Evolutionary conservation across 2,113 vertebrate species (phyloP).

Genomic region (Lophochroa leadbeateri): DNA sequence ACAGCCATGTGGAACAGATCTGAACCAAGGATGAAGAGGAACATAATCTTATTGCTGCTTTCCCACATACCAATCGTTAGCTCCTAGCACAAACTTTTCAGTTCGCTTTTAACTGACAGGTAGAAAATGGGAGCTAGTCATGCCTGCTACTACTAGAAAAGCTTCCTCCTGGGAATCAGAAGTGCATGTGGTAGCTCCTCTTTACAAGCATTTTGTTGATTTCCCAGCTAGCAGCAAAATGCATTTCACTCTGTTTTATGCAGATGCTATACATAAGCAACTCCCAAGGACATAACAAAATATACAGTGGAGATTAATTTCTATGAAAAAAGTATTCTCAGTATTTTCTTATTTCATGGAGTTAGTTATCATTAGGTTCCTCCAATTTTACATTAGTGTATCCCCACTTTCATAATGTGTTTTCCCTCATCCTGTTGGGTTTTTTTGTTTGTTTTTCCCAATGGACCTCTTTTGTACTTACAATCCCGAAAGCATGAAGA

Average conservation of each 20-base stretch:
- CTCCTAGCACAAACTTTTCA: neutral
- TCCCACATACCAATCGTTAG: neutral
- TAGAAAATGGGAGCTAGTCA: neutral
- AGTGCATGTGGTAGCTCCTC: neutral
- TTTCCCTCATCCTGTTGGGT: neutral
- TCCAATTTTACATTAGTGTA: neutral
- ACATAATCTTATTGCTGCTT: neutral
- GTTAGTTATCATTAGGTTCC: neutral
- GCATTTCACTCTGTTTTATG: neutral
- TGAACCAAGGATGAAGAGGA: neutral
- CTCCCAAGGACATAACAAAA: neutral
- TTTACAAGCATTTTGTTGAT: neutral
- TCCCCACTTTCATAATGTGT: neutral
- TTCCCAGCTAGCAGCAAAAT: neutral
- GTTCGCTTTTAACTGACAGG: neutral
- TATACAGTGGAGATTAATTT: neutral
- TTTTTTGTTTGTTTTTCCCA: neutral
- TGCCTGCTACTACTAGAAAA: neutral
- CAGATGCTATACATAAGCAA: neutral
- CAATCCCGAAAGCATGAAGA: neutral
- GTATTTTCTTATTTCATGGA: neutral
- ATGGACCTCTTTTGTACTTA: neutral
- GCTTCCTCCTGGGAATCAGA: neutral
- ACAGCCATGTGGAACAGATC: constrained; percentile 14
- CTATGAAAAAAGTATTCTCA: neutral